Evolutionary conservation across 2,888 invertebrate genomes (phyloP).

Genomic region (Cheilosia scutellata): DNA sequence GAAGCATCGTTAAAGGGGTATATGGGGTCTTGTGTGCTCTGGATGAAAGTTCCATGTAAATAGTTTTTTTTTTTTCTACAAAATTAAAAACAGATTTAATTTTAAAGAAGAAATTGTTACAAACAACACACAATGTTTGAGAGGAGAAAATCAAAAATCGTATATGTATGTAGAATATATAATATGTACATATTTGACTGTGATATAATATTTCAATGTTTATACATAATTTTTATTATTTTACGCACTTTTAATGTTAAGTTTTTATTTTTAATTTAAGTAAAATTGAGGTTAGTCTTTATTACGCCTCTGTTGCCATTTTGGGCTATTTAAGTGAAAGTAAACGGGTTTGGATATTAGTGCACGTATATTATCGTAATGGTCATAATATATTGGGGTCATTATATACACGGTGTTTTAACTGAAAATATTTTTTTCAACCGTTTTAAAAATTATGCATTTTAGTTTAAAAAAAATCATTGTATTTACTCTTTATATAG

Average conservation of each 20-base stretch:
- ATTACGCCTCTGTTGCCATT: slow-evolving; percentile 26
- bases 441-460: too few species aligned
- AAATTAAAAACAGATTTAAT: not conserved
- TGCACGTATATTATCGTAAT: not conserved
- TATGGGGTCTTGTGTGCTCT: not conserved
- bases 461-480: too few species aligned
- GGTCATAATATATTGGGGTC: not conserved
- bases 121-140: slow-evolving; percentile 37
- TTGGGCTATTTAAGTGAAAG: slow-evolving; percentile 11
- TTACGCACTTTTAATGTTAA: not conserved
- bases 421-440: not conserved
- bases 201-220: slow-evolving; percentile 71
- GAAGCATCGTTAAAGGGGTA: slow-evolving; percentile 81
- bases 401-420: not conserved
- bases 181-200: slow-evolving; percentile 72
- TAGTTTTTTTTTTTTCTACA: slow-evolving; percentile 35
- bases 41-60: slow-evolving; percentile 55
- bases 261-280: slow-evolving; percentile 3
- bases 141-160: slow-evolving; percentile 44
- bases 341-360: slow-evolving; percentile 30
- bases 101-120: slow-evolving; percentile 14
- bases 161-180: slow-evolving; percentile 64
- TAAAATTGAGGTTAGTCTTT: not conserved
- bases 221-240: slow-evolving; percentile 37
- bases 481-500: too few species aligned